These are phyloP conservation scores for Agrypnus murinus DNA, from an alignment of 2,888 invertebrate genomes.

Conservation along the genomic window DNA sequence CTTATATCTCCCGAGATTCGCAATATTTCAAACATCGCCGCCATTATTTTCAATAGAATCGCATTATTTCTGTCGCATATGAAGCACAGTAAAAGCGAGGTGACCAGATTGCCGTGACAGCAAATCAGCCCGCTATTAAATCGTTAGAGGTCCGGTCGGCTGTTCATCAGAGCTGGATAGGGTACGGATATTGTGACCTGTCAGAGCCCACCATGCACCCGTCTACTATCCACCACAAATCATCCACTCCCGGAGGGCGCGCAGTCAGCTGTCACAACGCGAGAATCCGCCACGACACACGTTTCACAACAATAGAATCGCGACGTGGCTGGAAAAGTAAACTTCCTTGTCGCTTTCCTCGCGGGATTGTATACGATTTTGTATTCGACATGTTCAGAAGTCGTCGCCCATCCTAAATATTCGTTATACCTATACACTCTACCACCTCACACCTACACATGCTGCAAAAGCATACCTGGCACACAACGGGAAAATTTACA, in stretches of 20 bases:
- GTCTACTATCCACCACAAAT: slow-evolving; percentile 63
- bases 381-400: slow-evolving; percentile 56
- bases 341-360: slow-evolving; percentile 59
- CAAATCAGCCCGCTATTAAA: slow-evolving; percentile 44
- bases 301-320: slow-evolving; percentile 71
- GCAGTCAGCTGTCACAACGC: slow-evolving; percentile 70
- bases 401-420: slow-evolving; percentile 49
- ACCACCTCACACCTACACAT: background rate
- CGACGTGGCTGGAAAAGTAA: slow-evolving; percentile 71
- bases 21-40: slow-evolving; percentile 69
- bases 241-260: slow-evolving; percentile 64
- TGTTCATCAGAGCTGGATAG: slow-evolving; percentile 48
- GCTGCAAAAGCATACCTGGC: background rate
- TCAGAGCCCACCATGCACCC: slow-evolving; percentile 57
- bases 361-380: slow-evolving; percentile 57
- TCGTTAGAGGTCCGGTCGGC: slow-evolving; percentile 38
- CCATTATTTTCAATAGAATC: slow-evolving; percentile 66
- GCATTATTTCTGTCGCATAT: slow-evolving; percentile 66
- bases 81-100: slow-evolving; percentile 51
- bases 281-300: slow-evolving; percentile 70
- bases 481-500: slow-evolving; percentile 13
- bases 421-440: slow-evolving; percentile 38
- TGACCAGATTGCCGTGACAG: slow-evolving; percentile 47
- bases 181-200: slow-evolving; percentile 59
- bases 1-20: slow-evolving; percentile 68